Base-by-base conservation (phyloP, 2,888 invertebrate genomes). In the Synergus umbraculus region DNA sequence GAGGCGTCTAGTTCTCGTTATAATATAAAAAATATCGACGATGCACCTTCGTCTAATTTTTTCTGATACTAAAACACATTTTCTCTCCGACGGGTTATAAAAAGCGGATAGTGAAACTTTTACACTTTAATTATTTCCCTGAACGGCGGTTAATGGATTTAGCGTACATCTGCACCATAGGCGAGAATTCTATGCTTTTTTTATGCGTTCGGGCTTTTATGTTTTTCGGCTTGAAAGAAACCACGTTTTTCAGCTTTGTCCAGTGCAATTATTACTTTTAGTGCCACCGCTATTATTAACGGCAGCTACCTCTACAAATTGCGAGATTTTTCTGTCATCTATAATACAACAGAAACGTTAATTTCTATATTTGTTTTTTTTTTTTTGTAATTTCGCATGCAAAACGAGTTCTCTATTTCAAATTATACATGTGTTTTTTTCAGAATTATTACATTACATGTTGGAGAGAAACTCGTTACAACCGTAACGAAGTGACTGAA, bases 141-240 rank as follows among this genome's bases (percentile, higher is more conserved):
- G 73, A 73, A 49, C 37, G 73, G 15, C 54, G 54, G 37, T 37
- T 73, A 54, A 54, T 73, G 54, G 73, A 73, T 73, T 73, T 73
- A 73, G 73, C 73, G 37, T 73, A n/a, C 54, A 54, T 73, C 49
- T 73, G 54, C 73, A 73, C 54, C 29, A 49, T 54, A 37, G 73
- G 66, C 66, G 66, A 66, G 66, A 66, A 66, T 66, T 66, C 69
- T 49, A 54, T 37, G 37, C 37, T 41, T 54, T 54, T 73, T 73
- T 73, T 73, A 73, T 73, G 73, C 73, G 49, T 73, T 37, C 15
- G 5, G 15, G 49, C 73, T 73, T 73, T 73, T 54, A 73, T 49
- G 54, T 73, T 73, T 73, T 73, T 73, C 22, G 73, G 54, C 73
- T 54, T 54, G n/a, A 73, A 73, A 73, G 54, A 73, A 73, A 49